A percentile compares a stretch with the other conserved stretches of the same genome.
These are phyloP conservation scores for Synergus umbraculus DNA, from an alignment of 2,888 invertebrate genomes.

Conservation along the genomic window DNA sequence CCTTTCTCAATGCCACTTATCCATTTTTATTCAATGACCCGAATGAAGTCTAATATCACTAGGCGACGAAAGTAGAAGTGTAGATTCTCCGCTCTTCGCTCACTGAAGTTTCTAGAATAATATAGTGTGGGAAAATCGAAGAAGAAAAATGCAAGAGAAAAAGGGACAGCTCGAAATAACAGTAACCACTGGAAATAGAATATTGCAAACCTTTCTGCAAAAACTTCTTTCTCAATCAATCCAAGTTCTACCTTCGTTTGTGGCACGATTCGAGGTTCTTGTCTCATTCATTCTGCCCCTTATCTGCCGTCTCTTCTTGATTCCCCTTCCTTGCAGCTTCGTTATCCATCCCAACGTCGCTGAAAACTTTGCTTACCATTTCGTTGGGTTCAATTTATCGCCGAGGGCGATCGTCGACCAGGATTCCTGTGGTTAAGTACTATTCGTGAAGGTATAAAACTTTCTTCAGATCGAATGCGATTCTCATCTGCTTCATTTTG, in stretches of 20 bases:
- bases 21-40: slow-evolving; percentile 38
- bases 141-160: background rate
- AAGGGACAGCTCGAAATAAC: background rate
- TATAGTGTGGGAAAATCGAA: slow-evolving; percentile 14
- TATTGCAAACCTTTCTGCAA: slow-evolving; percentile 53
- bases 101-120: slow-evolving; percentile 32
- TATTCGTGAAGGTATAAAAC: slow-evolving; percentile 39
- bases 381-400: slow-evolving; percentile 63
- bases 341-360: slow-evolving; percentile 54
- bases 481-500: slow-evolving; percentile 45
- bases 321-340: slow-evolving; percentile 40
- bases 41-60: slow-evolving; percentile 29
- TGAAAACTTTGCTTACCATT: slow-evolving; percentile 62
- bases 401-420: slow-evolving; percentile 52
- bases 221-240: slow-evolving; percentile 54
- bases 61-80: slow-evolving; percentile 29
- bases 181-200: slow-evolving; percentile 36
- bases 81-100: background rate
- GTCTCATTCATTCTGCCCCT: background rate
- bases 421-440: slow-evolving; percentile 51
- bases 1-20: slow-evolving; percentile 35
- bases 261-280: slow-evolving; percentile 46
- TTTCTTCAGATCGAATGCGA: slow-evolving; percentile 53
- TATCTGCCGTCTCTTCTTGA: background rate
- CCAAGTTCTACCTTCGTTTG: slow-evolving; percentile 54